Evolutionary conservation across 1,140 invertebrate genomes (phyloP).

Genomic region (Drosophila pallidifrons): DNA sequence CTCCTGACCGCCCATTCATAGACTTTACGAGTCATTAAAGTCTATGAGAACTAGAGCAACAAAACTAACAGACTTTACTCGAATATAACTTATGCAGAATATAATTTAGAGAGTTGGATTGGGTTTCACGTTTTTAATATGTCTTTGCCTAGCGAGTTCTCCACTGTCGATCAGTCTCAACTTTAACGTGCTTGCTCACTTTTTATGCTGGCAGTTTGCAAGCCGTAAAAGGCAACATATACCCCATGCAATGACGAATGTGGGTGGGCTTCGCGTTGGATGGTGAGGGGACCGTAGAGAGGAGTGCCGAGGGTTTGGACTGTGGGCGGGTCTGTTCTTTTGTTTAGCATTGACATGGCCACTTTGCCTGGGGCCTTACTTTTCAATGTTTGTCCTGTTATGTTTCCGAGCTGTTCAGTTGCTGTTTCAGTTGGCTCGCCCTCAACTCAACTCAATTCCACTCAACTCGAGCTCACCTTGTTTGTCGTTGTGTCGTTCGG

Average conservation of each 20-base stretch:
- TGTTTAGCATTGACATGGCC: conserved; percentile 84
- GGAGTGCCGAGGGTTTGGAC: conserved; percentile 10
- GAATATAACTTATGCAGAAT: too few species aligned
- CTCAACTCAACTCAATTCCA: neutral
- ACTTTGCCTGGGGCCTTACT: conserved; percentile 77
- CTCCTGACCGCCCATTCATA: too few species aligned
- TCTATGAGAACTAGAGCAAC: too few species aligned
- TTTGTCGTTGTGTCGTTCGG: neutral
- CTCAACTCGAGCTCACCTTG: neutral
- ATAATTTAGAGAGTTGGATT: too few species aligned
- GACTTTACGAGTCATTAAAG: too few species aligned
- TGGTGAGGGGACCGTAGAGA: too few species aligned
- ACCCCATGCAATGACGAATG: conserved; percentile 45
- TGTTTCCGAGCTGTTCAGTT: conserved; percentile 56
- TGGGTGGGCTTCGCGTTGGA: conserved; percentile 11
- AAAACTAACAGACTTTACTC: too few species aligned
- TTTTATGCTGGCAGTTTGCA: conserved; percentile 26
- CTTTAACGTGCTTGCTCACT: conserved; percentile 8
- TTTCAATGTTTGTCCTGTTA: conserved; percentile 75
- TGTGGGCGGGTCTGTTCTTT: conserved; percentile 61
- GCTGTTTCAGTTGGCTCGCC: conserved; percentile 51
- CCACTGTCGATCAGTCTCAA: neutral
- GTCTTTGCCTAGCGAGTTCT: neutral
- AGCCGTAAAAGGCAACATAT: conserved; percentile 70
- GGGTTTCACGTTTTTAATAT: too few species aligned